A percentile compares a stretch with the other conserved stretches of the same genome.
These are phyloP conservation scores for Drosophila paranaensis DNA, from an alignment of 2,888 invertebrate genomes.

Conservation along the genomic window DNA sequence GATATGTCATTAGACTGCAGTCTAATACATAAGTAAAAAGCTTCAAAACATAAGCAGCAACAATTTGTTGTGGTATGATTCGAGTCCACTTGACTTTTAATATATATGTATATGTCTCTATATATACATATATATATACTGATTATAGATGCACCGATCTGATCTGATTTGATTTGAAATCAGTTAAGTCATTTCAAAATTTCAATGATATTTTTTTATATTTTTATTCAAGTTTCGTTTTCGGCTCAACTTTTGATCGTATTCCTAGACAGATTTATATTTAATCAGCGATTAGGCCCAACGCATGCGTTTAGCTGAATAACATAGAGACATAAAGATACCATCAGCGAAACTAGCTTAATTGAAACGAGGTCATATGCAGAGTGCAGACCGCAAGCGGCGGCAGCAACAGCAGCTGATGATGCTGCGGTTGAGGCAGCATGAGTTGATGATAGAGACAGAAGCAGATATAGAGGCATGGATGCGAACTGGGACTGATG, in stretches of 20 bases:
- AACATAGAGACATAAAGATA: slow-evolving; percentile 40
- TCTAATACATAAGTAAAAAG: no score
- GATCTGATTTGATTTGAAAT: not conserved
- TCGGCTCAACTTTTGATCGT: not conserved
- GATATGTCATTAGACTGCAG: no score
- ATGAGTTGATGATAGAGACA: not conserved
- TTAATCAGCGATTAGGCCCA: slow-evolving; percentile 16
- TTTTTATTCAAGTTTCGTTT: slow-evolving; percentile 8
- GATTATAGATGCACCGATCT: no score
- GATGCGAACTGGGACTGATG: no score
- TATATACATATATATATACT: not conserved
- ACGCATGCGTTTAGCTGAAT: slow-evolving; percentile 6
- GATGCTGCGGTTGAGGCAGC: not conserved
- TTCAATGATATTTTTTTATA: not conserved
- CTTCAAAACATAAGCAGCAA: no score
- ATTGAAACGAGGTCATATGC: slow-evolving; percentile 72
- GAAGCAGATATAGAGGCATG: no score
- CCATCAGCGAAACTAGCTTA: slow-evolving; percentile 47
- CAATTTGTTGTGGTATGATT: not conserved
- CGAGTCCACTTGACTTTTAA: not conserved
- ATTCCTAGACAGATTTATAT: not conserved
- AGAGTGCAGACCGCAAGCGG: slow-evolving; percentile 46
- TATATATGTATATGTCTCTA: not conserved
- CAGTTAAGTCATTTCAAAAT: not conserved
- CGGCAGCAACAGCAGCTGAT: slow-evolving; percentile 18